Percentiles rank a stretch among this genome's conserved stretches.
These are phyloP conservation scores for Epicauta chinensis DNA, from an alignment of 1,140 invertebrate genomes.

Conservation along the genomic window DNA sequence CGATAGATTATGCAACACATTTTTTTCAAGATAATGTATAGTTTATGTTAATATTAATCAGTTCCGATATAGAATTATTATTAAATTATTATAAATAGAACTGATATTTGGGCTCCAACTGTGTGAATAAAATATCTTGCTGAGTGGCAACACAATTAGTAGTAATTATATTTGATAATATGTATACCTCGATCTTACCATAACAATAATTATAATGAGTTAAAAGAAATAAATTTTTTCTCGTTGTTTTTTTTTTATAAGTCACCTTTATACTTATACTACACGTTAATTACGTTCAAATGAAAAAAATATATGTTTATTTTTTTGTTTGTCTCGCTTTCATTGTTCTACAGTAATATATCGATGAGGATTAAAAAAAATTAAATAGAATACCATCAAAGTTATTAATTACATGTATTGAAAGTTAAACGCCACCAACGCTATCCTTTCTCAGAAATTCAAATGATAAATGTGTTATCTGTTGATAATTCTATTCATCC, in stretches of 20 bases:
- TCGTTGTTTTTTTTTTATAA: constrained; percentile 1
- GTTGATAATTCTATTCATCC: constrained; percentile 11
- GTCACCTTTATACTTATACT: constrained; percentile 10
- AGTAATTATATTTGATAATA: constrained; percentile 17
- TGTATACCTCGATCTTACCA: constrained; percentile 13
- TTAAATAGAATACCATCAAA: constrained; percentile 5
- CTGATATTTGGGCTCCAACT: constrained; percentile 11
- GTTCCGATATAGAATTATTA: constrained; percentile 9
- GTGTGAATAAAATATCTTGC: constrained; percentile 17
- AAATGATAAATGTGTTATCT: constrained; percentile 13
- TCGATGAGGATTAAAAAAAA: constrained; percentile 4
- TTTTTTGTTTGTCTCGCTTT: background rate
- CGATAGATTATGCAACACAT: no score
- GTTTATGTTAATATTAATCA: constrained; percentile 11
- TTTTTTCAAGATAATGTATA: no score
- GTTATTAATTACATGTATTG: constrained; percentile 16
- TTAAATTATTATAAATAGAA: constrained; percentile 9
- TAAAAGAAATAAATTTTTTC: constrained; percentile 8
- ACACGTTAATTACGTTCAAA: constrained; percentile 9
- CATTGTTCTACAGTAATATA: constrained; percentile 13
- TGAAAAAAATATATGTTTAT: background rate
- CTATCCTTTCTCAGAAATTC: constrained; percentile 3
- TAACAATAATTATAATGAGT: constrained; percentile 18
- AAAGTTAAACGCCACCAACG: constrained; percentile 6
- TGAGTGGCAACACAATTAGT: constrained; percentile 17